Evolutionary conservation across 1,140 invertebrate species (phyloP).

Genomic region (Cepaea nemoralis): DNA sequence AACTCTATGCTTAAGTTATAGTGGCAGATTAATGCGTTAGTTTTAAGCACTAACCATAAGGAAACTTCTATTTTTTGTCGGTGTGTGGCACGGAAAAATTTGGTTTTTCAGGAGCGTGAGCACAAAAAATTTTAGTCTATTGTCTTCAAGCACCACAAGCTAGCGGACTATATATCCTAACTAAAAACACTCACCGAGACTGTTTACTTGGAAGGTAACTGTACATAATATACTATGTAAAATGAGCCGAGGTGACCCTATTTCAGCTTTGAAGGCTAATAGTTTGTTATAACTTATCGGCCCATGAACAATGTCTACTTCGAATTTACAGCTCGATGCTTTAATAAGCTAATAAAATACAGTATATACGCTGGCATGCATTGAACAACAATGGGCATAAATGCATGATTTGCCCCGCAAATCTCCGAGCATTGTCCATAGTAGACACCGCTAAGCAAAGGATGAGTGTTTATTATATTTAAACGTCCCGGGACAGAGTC

Average conservation of each 20-base stretch:
- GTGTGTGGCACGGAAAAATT: slow-evolving; percentile 25
- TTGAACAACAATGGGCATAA: slow-evolving; percentile 82
- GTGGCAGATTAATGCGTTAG: background rate
- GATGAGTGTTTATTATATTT: slow-evolving; percentile 77
- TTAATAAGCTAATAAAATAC: background rate
- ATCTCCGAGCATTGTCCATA: slow-evolving; percentile 85
- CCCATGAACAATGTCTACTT: background rate
- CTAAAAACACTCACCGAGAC: background rate
- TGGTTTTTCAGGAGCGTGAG: slow-evolving; percentile 6
- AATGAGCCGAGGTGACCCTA: background rate
- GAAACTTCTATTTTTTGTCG: background rate
- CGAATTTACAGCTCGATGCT: background rate
- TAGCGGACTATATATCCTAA: background rate
- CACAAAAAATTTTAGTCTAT: background rate
- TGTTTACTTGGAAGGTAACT: background rate
- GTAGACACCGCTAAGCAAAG: slow-evolving; percentile 76
- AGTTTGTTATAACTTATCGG: slow-evolving; percentile 29
- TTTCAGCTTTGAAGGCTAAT: slow-evolving; percentile 35
- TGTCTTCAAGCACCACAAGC: background rate
- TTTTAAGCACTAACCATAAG: too few relatives aligned
- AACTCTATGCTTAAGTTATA: background rate
- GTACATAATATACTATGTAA: background rate
- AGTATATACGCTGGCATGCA: slow-evolving; percentile 34
- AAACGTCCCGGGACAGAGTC: slow-evolving; percentile 79
- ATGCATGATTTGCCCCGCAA: slow-evolving; percentile 82